These are phyloP conservation scores for Leptodactylus fallax DNA, from an alignment of 2,797 vertebrate species.

Conservation along the genomic window DNA sequence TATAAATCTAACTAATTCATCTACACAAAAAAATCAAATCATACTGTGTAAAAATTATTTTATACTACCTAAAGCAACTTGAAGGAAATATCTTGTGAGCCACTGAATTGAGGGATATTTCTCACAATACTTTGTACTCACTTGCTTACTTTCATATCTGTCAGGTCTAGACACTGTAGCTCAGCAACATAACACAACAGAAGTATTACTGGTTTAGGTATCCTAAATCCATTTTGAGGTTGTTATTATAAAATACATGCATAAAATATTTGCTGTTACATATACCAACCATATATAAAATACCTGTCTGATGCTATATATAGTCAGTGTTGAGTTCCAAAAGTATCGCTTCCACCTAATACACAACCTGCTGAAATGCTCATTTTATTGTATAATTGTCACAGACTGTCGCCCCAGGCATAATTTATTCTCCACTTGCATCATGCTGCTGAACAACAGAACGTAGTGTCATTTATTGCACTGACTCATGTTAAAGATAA, in stretches of 20 bases:
- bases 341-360: conserved; percentile 15
- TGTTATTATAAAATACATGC: background rate
- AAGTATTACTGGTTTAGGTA: background rate
- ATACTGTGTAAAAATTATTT: background rate
- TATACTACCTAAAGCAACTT: background rate
- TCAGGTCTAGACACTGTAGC: background rate
- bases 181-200: background rate
- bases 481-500: conserved; percentile 55
- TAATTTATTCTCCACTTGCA: conserved; percentile 29
- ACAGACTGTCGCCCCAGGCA: conserved; percentile 36
- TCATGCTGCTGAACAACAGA: conserved; percentile 50
- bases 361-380: conserved; percentile 40
- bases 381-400: conserved; percentile 54
- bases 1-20: background rate
- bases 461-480: conserved; percentile 44
- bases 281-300: background rate
- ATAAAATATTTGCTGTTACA: background rate
- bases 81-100: background rate
- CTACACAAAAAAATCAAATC: background rate
- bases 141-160: background rate
- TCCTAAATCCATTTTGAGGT: background rate
- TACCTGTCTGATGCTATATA: background rate
- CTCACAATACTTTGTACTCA: background rate
- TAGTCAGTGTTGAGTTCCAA: background rate
- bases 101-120: background rate